phyloP scores from a whole-genome alignment of 2,113 vertebrate genomes.

The Grallaria varia region DNA sequence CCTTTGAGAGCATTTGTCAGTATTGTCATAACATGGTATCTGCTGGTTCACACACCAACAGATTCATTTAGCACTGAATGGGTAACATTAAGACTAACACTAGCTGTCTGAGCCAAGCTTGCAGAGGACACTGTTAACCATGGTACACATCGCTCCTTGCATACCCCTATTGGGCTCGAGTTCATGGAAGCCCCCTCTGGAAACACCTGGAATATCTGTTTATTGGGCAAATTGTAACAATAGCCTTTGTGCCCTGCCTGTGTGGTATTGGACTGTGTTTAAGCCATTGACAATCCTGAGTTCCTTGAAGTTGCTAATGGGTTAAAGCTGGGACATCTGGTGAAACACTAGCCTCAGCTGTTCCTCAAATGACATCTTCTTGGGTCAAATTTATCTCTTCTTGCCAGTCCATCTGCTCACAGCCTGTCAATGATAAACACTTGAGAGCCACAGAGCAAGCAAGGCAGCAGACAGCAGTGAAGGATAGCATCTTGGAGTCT shows the following conservation, averaged over 20 bases:
- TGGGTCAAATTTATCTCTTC: constrained; percentile 86
- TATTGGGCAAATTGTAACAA: constrained; percentile 36
- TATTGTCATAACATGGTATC: background rate
- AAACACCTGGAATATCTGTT: constrained; percentile 35
- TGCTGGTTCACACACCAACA: background rate
- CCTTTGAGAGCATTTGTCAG: background rate
- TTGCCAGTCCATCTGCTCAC: constrained; percentile 83
- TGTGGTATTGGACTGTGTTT: background rate
- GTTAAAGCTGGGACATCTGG: constrained; percentile 90
- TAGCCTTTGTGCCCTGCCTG: background rate
- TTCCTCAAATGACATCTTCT: constrained; percentile 84
- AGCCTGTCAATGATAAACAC: constrained; percentile 82
- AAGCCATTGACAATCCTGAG: constrained; percentile 15
- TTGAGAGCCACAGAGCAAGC: constrained; percentile 75
- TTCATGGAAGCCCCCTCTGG: background rate
- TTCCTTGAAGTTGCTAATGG: constrained; percentile 70
- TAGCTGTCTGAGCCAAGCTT: background rate
- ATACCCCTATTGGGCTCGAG: background rate
- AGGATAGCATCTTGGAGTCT: constrained; percentile 68
- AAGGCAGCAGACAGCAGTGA: constrained; percentile 73
- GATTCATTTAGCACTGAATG: background rate
- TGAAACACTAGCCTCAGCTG: constrained; percentile 91
- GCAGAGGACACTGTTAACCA: background rate
- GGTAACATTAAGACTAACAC: background rate
- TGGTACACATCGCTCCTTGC: background rate